Conservation (phyloP, 2,113 vertebrate species). For the Aramus guarauna region DNA sequence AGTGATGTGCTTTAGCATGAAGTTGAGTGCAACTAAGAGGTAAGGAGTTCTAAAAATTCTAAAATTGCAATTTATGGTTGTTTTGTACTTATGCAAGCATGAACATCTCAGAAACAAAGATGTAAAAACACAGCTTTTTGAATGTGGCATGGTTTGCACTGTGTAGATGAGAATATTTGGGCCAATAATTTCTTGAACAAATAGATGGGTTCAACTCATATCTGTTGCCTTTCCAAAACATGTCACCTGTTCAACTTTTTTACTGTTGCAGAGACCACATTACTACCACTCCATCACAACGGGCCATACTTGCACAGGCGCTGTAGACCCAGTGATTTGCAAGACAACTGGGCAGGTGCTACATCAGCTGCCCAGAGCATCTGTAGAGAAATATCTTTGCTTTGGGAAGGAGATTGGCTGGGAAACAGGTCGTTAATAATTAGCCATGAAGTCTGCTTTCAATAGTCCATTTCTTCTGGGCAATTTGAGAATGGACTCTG, state of each 20-base stretch:
- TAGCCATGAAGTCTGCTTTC: not conserved
- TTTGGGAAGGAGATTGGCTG: not conserved
- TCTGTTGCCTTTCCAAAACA: not conserved
- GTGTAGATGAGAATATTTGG: not conserved
- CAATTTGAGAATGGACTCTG: not conserved
- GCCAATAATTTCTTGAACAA: not conserved
- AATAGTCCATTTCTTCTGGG: not conserved
- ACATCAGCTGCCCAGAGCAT: not conserved
- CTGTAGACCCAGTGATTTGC: not conserved
- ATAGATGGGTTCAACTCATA: not conserved
- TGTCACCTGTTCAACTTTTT: not conserved
- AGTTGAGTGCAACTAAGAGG: not conserved
- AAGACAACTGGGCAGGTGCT: not conserved
- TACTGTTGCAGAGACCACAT: not conserved
- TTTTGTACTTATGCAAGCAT: not conserved
- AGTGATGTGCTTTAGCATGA: not conserved
- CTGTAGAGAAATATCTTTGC: not conserved
- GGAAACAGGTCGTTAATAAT: not conserved
- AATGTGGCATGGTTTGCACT: not conserved
- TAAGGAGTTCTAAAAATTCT: not conserved
- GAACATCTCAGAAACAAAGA: not conserved
- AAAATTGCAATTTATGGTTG: not conserved
- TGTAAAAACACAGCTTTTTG: not conserved
- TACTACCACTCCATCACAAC: not conserved
- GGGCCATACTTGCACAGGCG: accelerated